Base-by-base conservation (phyloP, 2,113 vertebrate species). In the Zapus hudsonius region DNA sequence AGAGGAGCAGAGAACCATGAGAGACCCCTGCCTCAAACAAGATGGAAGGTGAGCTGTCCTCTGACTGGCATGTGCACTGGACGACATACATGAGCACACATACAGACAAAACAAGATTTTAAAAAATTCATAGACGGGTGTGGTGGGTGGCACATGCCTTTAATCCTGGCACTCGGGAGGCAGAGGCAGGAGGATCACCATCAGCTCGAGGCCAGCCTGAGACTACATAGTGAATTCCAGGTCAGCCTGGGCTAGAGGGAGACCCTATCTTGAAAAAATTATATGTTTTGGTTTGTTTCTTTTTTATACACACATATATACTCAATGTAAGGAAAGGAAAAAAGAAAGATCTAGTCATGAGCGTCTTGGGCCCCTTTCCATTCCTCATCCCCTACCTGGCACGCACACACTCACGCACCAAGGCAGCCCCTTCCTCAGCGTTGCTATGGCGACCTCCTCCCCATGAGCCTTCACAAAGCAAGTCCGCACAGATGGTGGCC, bases 401-500 rank as follows among this genome's bases (percentile, higher is more conserved):
- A 33, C 17, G 13, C 38, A 31, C 38, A 19, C 33, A 27, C 75
- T 25, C 38, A 25, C 47, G 3, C 29, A 12, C 78, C 78, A 75
- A 33, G 42, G 38, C 67, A 70, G 84, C 75, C 92, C 95, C 93
- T 52, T 82, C 87, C 94, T 73, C 87, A 61, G 52, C 23, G 94
- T 93, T 94, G 63, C 95, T 73, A 92, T 84, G 86, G 93, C 40
- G 89, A 95, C 84, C 70, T 75, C 76, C 38, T 11, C 29, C 83
- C 81, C 74, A 20, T 7, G 38, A 91, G 87, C 93, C 47, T 90
- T 94, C 72, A 72, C 82, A 83, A 55, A 75, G 38, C 25, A 29
- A 79, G 70, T 67, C 80, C 55, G 89, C 93, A 92, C 96, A 97
- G 97, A 96, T 96, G 96, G 97, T 78, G 95, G 89, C 95, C 95